Conservation (phyloP, 2,113 vertebrate species). For the Dromiciops gliroides region DNA sequence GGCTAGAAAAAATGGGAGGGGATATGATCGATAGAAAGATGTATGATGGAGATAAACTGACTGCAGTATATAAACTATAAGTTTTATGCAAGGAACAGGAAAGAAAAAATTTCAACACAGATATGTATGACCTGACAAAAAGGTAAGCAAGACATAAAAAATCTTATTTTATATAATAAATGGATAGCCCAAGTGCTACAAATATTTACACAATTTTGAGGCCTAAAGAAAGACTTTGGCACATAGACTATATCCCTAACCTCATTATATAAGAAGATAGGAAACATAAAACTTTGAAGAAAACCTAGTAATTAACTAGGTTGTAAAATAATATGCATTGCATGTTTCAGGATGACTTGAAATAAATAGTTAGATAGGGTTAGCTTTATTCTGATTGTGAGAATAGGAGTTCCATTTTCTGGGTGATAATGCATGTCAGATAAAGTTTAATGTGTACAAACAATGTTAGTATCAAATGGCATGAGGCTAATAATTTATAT, state of each 20-base stretch:
- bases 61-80: not conserved
- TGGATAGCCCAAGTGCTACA: not conserved
- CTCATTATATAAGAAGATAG: not conserved
- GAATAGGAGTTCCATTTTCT: slow-evolving; percentile 14
- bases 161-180: too few species aligned
- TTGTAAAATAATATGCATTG: not conserved
- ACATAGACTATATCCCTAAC: not conserved
- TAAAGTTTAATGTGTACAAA: slow-evolving; percentile 25
- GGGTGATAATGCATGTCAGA: slow-evolving; percentile 48
- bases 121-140: not conserved
- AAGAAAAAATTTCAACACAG: not conserved
- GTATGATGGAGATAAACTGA: not conserved
- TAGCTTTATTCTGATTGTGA: slow-evolving; percentile 37
- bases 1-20: not conserved
- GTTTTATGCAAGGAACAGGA: not conserved
- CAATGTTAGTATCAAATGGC: slow-evolving; percentile 36
- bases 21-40: not conserved
- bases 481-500: slow-evolving; percentile 31
- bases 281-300: not conserved
- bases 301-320: not conserved
- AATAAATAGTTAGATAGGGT: slow-evolving; percentile 22
- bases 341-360: not conserved
- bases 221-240: not conserved
- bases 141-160: not conserved
- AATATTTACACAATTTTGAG: not conserved